Evolutionary conservation across 2,888 invertebrate genomes (phyloP).

Genomic region (Lochmaea crataegi): DNA sequence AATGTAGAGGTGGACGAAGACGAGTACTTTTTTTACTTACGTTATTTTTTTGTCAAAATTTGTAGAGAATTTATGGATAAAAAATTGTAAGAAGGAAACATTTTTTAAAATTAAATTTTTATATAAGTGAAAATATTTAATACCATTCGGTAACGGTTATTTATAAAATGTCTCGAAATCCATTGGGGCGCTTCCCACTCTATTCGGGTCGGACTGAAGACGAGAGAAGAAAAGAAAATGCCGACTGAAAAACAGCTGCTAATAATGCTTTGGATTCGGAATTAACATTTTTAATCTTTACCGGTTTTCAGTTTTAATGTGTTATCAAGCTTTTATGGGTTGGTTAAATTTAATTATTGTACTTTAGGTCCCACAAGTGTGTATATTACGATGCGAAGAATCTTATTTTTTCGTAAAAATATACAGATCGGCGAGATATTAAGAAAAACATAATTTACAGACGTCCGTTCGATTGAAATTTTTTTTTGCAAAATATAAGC

Average conservation of each 20-base stretch:
- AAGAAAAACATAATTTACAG: too few relatives aligned
- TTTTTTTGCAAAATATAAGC: too few relatives aligned
- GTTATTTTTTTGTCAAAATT: background rate
- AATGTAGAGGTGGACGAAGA: conserved; percentile 16
- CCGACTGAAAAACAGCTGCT: conserved; percentile 33
- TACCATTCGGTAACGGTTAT: background rate
- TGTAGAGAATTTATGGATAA: too few relatives aligned
- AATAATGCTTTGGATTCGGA: conserved; percentile 34
- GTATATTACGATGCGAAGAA: conserved; percentile 9
- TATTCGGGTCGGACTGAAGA: conserved; percentile 16
- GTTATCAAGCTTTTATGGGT: conserved; percentile 31
- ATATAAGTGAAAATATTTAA: background rate
- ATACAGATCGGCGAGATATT: background rate
- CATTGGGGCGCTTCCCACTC: background rate
- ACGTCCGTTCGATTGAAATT: too few relatives aligned
- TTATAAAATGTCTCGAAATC: background rate
- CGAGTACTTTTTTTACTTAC: background rate
- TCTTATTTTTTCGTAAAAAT: background rate
- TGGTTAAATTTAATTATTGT: conserved; percentile 28
- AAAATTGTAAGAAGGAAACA: too few relatives aligned
- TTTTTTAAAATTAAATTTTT: too few relatives aligned
- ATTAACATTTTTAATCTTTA: conserved; percentile 35
- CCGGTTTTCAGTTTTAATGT: conserved; percentile 34
- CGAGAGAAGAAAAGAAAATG: conserved; percentile 21
- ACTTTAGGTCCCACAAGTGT: conserved; percentile 18